These are phyloP conservation scores for Coregonus ussuriensis DNA, from an alignment of 2,797 vertebrate genomes.

Conservation along the genomic window DNA sequence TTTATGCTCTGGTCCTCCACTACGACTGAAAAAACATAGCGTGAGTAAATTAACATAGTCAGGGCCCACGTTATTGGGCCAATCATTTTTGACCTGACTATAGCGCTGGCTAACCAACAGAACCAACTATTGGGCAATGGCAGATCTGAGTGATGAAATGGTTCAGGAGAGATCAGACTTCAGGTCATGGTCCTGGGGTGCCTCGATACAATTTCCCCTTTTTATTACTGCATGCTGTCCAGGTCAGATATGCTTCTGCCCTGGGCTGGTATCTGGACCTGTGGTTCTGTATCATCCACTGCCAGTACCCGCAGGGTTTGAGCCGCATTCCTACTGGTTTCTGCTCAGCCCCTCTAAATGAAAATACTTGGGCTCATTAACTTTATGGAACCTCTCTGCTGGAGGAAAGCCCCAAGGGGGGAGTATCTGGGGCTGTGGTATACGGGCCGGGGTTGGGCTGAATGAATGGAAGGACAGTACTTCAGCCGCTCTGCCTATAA, in stretches of 20 bases:
- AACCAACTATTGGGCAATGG: neutral
- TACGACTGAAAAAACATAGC: neutral
- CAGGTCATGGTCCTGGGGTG: neutral
- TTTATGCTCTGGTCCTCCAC: slow-evolving; percentile 35
- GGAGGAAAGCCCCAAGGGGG: slow-evolving; percentile 36
- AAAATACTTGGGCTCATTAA: slow-evolving; percentile 49
- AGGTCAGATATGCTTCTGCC: neutral
- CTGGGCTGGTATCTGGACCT: slow-evolving; percentile 34
- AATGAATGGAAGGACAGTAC: slow-evolving; percentile 33
- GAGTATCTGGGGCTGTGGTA: slow-evolving; percentile 23
- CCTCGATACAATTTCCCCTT: slow-evolving; percentile 28
- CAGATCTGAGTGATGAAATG: neutral
- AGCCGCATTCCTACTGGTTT: slow-evolving; percentile 24
- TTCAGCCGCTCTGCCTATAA: slow-evolving; percentile 46
- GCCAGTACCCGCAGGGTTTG: slow-evolving; percentile 22
- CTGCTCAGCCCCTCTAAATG: slow-evolving; percentile 75
- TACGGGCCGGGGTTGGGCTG: slow-evolving; percentile 3
- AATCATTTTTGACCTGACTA: too few relatives aligned
- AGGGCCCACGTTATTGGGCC: too few relatives aligned
- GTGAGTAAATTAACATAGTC: too few relatives aligned
- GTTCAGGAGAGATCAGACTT: neutral
- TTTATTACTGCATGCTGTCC: slow-evolving; percentile 11
- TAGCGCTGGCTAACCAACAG: neutral
- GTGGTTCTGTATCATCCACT: slow-evolving; percentile 49
- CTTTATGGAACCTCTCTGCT: slow-evolving; percentile 37